Evolutionary conservation across 2,113 vertebrate genomes (phyloP), one percentile per base, ranked within the genome.

Genomic region (Xenotilapia flavipinnis): DNA sequence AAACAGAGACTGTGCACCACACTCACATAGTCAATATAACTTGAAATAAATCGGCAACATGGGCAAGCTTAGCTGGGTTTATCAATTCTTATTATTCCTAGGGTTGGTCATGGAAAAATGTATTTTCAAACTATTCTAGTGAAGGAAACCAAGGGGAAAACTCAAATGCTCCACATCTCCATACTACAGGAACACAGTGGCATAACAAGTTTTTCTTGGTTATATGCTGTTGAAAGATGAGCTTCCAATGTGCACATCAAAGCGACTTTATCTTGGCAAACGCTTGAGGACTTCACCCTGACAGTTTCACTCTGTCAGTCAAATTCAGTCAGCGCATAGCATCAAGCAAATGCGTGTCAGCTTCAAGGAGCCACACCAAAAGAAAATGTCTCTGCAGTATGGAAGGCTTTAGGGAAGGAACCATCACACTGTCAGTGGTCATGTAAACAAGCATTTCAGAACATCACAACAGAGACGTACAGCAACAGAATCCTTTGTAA

Each of bases 141-240:
- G 54, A n/a, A 70, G 42, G 3, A 23, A 55, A 38, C 54, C 33
- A 15, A 14, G 10, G 8, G 10, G 7, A 26, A 81, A 53, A 56
- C 17, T 62, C 47, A 83, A 36, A 79, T 51, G 54, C 58, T 54
- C 23, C 54, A 21, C 21, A 31, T 88, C n/a, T 54, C 79, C 51
- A 21, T 9, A 13, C 56, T 23, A 80, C 21, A 65, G 45, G 12
- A 68, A 33, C 70, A 65, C 84, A 75, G 91, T 40, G 80, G 86
- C 87, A 87, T 62, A 91, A 92, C 95, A 83, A 81, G 94, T 94
- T 95, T 91, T 86, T 94, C 93, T 79, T 77, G 87, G 89, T 95
- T 86, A 33, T 8, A 40, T 7, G 79, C 84, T 68, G 93, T 49
- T 91, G 92, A 91, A 40, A 90, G 92, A 93, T 10, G 51, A 92